These are phyloP conservation scores for Scyliorhinus canicula DNA, from an alignment of 2,797 vertebrate genomes.

Conservation along the genomic window DNA sequence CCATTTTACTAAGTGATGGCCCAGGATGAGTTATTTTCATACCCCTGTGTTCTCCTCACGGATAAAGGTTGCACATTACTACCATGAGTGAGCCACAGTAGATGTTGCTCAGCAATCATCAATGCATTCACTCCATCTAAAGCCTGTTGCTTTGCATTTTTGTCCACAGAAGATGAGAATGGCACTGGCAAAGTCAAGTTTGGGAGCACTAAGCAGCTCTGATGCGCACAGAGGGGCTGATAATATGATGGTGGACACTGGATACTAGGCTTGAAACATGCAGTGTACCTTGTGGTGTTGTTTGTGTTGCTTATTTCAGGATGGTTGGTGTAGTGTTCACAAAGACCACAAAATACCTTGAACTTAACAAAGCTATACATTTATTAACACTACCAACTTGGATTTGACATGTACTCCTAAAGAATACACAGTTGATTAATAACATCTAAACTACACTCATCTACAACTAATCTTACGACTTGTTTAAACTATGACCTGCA, in stretches of 20 bases:
- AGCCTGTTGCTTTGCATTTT: background rate
- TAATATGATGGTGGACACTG: background rate
- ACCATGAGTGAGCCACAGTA: background rate
- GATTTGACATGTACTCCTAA: too few species aligned
- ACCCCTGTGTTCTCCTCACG: background rate
- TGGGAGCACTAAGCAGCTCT: background rate
- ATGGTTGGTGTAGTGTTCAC: too few species aligned
- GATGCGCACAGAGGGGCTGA: background rate
- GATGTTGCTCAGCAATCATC: background rate
- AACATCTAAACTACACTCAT: too few species aligned
- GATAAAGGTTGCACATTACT: background rate
- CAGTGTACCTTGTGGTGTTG: too few species aligned
- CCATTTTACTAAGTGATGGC: background rate
- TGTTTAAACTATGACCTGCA: too few species aligned
- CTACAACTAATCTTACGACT: too few species aligned
- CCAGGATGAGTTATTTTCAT: background rate
- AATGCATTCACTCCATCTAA: background rate
- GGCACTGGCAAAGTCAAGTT: background rate
- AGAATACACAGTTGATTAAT: too few species aligned
- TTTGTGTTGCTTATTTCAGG: too few species aligned
- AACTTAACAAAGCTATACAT: too few species aligned
- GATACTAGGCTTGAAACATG: background rate
- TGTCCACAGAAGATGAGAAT: background rate
- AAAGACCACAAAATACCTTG: too few species aligned
- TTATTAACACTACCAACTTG: too few species aligned